Evolutionary conservation across 2,888 invertebrate species (phyloP), one percentile per base, ranked within the genome.

Genomic region (Leptinotarsa rubiginosa): DNA sequence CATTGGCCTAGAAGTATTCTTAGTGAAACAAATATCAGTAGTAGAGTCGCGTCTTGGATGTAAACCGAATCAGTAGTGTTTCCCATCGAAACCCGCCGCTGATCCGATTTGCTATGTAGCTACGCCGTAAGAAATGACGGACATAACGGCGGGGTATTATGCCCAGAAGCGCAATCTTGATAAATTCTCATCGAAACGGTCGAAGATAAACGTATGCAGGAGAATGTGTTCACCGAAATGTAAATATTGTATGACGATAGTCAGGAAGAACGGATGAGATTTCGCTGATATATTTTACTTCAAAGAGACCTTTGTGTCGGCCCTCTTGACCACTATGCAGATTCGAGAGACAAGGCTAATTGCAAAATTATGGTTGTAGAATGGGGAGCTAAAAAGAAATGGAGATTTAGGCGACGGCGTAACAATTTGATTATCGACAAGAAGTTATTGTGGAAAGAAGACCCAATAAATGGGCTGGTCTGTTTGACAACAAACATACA

Each of bases 171-270:
- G 22, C 56, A 22, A 56, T 56, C 56, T 22, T 56, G 22, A 56
- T 56, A 56, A 56, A 56, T 56, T 56, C 56, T 56, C 22, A 56
- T 56, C 56, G 56, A 56, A 56, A 25, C 25, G 56, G 56, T 56
- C 22, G 56, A 22, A 56, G 56, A 56, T 56, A 56, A 56, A 56
- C 56, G 20, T 56, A 56, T 56, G 56, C 56, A 56, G 10, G 22
- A 56, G 4, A 56, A 56, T 56, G 56, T 56, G 56, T 22, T 56
- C 56, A 22, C 22, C 25, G 56, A 56, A 56, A 56, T 56, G 56
- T 56, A 56, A 56, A 56, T 56, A 56, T 56, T 56, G 22, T 22
- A 56, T 56, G 56, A 15, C 12, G 52, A 18, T 52, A 52, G 18
- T 4, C 56, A 13, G 22, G 22, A 22, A 56, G 22, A 3, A 15